Evolutionary conservation across 2,888 invertebrate genomes (phyloP).

Genomic region (Phymatocera aterrima): DNA sequence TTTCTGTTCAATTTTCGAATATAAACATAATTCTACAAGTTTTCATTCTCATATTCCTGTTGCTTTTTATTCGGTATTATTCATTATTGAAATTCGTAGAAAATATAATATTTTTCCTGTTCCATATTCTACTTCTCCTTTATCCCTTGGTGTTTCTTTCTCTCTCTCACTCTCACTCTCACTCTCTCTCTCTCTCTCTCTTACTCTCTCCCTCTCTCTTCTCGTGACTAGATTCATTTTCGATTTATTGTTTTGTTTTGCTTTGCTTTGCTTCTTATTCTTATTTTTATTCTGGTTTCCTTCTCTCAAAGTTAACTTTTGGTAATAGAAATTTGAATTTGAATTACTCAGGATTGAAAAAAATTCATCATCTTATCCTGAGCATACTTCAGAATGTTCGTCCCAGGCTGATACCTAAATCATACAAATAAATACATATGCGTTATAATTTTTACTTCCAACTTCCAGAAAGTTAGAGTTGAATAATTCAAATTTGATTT

Average conservation of each 20-base stretch:
- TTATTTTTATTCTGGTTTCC: conserved; percentile 25
- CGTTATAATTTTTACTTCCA: too few species aligned
- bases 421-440: conserved; percentile 40
- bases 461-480: too few species aligned
- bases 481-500: too few species aligned
- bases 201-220: conserved; percentile 48
- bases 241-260: conserved; percentile 56
- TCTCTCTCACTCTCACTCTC: conserved; percentile 33
- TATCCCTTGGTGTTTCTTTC: conserved; percentile 30
- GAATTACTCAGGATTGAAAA: not conserved
- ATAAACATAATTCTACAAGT: conserved; percentile 19
- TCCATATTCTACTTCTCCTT: conserved; percentile 15
- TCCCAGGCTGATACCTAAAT: conserved; percentile 90
- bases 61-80: not conserved
- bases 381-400: conserved; percentile 90
- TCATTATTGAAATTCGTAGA: conserved; percentile 48
- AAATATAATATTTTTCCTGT: conserved; percentile 50
- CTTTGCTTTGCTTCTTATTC: conserved; percentile 30
- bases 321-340: conserved; percentile 40
- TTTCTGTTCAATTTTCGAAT: too few species aligned
- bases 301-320: conserved; percentile 50
- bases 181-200: conserved; percentile 41
- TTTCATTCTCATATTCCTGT: not conserved
- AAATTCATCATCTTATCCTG: conserved; percentile 77
- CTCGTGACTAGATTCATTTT: conserved; percentile 73